A percentile compares a stretch with the other conserved stretches of the same genome.
phyloP scores from a whole-genome alignment of 2,888 invertebrate genomes.

The Chloroclystis v-ata region DNA sequence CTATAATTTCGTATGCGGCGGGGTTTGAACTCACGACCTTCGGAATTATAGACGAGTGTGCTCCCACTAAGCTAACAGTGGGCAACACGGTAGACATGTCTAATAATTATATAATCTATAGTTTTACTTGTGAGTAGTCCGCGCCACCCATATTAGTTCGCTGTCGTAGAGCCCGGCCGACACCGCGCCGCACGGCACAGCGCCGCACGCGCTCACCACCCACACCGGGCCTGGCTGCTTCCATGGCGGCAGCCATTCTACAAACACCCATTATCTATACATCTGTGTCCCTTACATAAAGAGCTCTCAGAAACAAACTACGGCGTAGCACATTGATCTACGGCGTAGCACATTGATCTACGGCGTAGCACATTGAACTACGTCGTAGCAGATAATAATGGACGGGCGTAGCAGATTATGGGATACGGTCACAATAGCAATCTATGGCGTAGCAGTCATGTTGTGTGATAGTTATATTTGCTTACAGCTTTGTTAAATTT shows the following conservation, averaged over 20 bases:
- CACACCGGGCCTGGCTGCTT: constrained; percentile 55
- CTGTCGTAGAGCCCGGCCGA: constrained; percentile 53
- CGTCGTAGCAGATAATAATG: background rate
- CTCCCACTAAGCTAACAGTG: too few relatives aligned
- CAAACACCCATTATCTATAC: background rate
- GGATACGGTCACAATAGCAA: background rate
- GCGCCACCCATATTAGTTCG: constrained; percentile 60
- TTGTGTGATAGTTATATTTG: background rate
- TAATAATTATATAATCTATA: too few relatives aligned
- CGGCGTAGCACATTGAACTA: background rate
- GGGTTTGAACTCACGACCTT: too few relatives aligned
- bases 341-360: background rate
- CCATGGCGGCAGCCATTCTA: constrained; percentile 56
- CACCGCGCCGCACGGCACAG: constrained; percentile 66
- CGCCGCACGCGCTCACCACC: constrained; percentile 66
- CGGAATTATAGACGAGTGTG: too few relatives aligned
- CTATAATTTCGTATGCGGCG: too few relatives aligned
- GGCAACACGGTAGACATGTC: too few relatives aligned
- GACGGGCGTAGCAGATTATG: background rate
- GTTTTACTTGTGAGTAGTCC: constrained; percentile 64
- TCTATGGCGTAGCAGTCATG: background rate
- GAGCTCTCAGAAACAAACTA: background rate
- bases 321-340: background rate
- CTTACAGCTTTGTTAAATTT: too few relatives aligned
- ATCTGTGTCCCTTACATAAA: too few relatives aligned